Conservation (phyloP, 1,140 invertebrate genomes). For the Aphidius ervi region DNA sequence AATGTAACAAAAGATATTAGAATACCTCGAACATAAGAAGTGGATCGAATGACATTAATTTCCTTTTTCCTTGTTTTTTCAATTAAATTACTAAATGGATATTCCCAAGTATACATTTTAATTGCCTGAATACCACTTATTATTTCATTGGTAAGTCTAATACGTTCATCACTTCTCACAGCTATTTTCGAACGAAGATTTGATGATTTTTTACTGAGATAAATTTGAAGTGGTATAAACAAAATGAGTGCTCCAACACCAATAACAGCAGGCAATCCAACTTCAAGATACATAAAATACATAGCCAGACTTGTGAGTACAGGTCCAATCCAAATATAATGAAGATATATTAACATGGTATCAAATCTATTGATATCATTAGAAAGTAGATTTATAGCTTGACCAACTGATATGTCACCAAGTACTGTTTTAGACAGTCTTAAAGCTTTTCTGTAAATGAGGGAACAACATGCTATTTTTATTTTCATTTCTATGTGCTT, state of each 20-base stretch:
- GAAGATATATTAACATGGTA: slow-evolving; percentile 60
- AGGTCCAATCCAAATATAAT: slow-evolving; percentile 71
- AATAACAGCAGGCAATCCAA: slow-evolving; percentile 69
- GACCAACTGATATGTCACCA: slow-evolving; percentile 73
- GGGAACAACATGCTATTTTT: slow-evolving; percentile 70
- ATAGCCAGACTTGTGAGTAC: slow-evolving; percentile 71
- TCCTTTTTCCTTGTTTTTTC: slow-evolving; percentile 56
- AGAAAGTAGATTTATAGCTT: slow-evolving; percentile 83
- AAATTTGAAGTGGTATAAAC: slow-evolving; percentile 80
- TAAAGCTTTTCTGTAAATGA: slow-evolving; percentile 78
- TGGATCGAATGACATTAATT: slow-evolving; percentile 63
- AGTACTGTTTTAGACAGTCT: slow-evolving; percentile 62
- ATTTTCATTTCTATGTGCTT: slow-evolving; percentile 71
- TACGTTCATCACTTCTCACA: slow-evolving; percentile 71
- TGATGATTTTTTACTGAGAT: slow-evolving; percentile 62
- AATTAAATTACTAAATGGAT: slow-evolving; percentile 71
- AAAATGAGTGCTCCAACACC: slow-evolving; percentile 73
- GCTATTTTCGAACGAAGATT: slow-evolving; percentile 57
- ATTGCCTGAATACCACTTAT: slow-evolving; percentile 75
- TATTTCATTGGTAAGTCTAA: slow-evolving; percentile 80
- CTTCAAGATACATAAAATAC: slow-evolving; percentile 70
- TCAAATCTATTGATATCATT: slow-evolving; percentile 78
- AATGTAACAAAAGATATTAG: slow-evolving; percentile 67
- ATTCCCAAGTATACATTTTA: slow-evolving; percentile 92
- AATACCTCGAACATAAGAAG: slow-evolving; percentile 65